phyloP scores from a whole-genome alignment of 1,140 invertebrate species.

The Bicyclus anynana region DNA sequence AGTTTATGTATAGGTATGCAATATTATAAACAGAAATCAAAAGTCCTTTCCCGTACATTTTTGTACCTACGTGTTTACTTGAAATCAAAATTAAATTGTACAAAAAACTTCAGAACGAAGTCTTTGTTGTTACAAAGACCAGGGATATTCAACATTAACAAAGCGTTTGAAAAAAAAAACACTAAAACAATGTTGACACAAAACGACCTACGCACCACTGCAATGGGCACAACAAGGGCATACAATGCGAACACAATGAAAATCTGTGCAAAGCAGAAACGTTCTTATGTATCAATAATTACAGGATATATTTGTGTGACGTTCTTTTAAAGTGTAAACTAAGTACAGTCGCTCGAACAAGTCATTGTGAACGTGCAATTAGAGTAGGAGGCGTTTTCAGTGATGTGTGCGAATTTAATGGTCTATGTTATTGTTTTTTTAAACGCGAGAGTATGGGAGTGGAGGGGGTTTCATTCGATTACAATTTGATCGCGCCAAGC shows the following conservation, averaged over 20 bases:
- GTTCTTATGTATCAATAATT: slow-evolving; percentile 5
- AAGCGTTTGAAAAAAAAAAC: slow-evolving; percentile 19
- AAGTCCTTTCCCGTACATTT: too few relatives aligned
- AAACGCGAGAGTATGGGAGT: slow-evolving; percentile 14
- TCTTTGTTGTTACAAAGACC: slow-evolving; percentile 2
- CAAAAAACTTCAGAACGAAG: not conserved
- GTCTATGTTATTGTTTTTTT: slow-evolving; percentile 63
- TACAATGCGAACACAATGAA: not conserved
- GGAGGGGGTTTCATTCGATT: slow-evolving; percentile 17
- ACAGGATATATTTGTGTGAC: slow-evolving; percentile 13
- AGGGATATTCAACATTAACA: slow-evolving; percentile 10
- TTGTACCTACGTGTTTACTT: too few relatives aligned
- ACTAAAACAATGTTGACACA: slow-evolving; percentile 29
- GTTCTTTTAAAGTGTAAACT: slow-evolving; percentile 7
- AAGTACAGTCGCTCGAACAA: slow-evolving; percentile 38
- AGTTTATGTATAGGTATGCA: too few relatives aligned
- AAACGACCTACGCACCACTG: slow-evolving; percentile 21
- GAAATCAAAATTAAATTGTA: not conserved
- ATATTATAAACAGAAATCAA: too few relatives aligned
- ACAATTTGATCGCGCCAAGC: slow-evolving; percentile 22
- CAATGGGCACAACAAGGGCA: slow-evolving; percentile 15
- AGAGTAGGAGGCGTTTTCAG: slow-evolving; percentile 45
- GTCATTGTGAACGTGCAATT: slow-evolving; percentile 59
- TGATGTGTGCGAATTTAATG: slow-evolving; percentile 67
- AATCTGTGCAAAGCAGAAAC: slow-evolving; percentile 10